Evolutionary conservation across 1,140 invertebrate genomes (phyloP).

Genomic region (Pseudomyrmex flavicornis): DNA sequence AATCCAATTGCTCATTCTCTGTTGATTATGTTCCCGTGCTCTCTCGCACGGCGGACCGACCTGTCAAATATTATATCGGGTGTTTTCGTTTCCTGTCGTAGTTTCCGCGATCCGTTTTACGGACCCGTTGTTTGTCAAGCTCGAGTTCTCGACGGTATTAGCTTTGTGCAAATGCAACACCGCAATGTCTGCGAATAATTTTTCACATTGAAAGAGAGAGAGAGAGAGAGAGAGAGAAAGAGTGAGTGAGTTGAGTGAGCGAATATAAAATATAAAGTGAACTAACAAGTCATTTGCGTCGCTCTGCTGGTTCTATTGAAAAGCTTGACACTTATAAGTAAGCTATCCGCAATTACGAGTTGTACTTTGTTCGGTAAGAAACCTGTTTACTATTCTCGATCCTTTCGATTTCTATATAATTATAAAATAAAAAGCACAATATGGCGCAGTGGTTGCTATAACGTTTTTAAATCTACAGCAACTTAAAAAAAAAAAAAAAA

Average conservation of each 20-base stretch:
- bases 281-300: background rate
- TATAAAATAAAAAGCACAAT: background rate
- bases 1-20: conserved; percentile 39
- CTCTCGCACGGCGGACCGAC: conserved; percentile 6
- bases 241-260: no score
- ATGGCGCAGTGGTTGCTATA: background rate
- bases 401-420: conserved; percentile 12
- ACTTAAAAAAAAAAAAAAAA: background rate
- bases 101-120: background rate
- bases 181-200: no score
- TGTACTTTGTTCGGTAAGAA: background rate
- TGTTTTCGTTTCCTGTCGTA: background rate
- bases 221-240: no score
- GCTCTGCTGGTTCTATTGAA: background rate
- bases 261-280: background rate
- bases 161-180: background rate
- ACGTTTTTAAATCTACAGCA: background rate
- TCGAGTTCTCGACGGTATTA: background rate
- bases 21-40: conserved; percentile 32
- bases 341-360: background rate
- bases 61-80: conserved; percentile 23
- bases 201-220: no score
- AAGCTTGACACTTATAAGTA: background rate
- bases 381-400: background rate
- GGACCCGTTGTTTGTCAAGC: background rate